These are phyloP conservation scores for Pegoplata infirma DNA, from an alignment of 2,888 invertebrate genomes.

Conservation along the genomic window DNA sequence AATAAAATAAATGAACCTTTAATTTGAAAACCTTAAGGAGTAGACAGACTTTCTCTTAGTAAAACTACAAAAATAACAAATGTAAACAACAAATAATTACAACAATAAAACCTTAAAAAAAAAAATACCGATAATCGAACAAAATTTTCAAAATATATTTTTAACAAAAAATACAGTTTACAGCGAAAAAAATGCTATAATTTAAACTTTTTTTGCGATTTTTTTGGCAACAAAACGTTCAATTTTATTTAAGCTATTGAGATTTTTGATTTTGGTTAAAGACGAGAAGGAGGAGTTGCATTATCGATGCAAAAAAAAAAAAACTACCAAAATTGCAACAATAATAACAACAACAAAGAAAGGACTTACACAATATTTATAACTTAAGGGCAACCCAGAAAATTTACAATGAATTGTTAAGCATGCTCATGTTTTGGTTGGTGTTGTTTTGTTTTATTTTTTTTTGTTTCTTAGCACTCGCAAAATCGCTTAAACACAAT, in stretches of 20 bases:
- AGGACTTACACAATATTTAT: slow-evolving; percentile 48
- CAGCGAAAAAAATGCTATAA: slow-evolving; percentile 50
- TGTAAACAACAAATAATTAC: slow-evolving; percentile 62
- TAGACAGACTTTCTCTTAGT: slow-evolving; percentile 57
- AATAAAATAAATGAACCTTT: slow-evolving; percentile 56
- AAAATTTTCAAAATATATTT: slow-evolving; percentile 20
- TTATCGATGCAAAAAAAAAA: slow-evolving; percentile 48
- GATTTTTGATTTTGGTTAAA: slow-evolving; percentile 1
- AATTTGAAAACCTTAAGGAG: slow-evolving; percentile 50
- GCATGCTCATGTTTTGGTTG: slow-evolving; percentile 50
- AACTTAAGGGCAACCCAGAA: slow-evolving; percentile 60
- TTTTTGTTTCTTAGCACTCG: not conserved
- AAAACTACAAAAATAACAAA: slow-evolving; percentile 36
- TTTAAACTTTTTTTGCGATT: slow-evolving; percentile 46
- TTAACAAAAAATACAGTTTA: slow-evolving; percentile 40
- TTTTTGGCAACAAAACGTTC: slow-evolving; percentile 40
- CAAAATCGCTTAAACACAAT: slow-evolving; percentile 31
- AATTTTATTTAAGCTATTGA: slow-evolving; percentile 52
- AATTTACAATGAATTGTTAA: slow-evolving; percentile 60
- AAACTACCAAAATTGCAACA: slow-evolving; percentile 37
- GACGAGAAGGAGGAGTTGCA: slow-evolving; percentile 51
- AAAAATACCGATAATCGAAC: slow-evolving; percentile 49
- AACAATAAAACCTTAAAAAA: slow-evolving; percentile 53
- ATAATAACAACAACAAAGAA: slow-evolving; percentile 16
- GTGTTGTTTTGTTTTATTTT: not conserved